phyloP scores from a whole-genome alignment of 2,113 vertebrate genomes.

The Pterophyllum scalare region DNA sequence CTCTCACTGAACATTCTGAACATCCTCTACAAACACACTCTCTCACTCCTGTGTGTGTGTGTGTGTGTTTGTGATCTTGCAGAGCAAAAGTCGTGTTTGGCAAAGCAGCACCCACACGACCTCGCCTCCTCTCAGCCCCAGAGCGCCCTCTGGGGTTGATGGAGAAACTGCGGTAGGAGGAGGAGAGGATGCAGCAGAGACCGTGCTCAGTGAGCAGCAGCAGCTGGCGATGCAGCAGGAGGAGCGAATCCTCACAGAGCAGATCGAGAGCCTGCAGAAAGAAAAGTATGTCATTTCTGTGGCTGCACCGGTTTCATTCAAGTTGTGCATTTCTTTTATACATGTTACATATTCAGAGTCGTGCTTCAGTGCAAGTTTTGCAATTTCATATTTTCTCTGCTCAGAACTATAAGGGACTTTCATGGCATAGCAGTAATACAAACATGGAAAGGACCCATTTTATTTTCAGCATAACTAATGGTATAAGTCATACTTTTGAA shows the following conservation, averaged over 20 bases:
- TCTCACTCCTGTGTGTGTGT: not conserved
- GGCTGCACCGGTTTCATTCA: not conserved
- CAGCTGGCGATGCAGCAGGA: constrained; percentile 92
- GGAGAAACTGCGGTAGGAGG: constrained; percentile 80
- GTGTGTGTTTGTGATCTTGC: no score
- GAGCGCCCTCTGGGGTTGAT: constrained; percentile 71
- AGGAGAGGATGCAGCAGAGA: constrained; percentile 82
- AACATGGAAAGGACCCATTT: no score
- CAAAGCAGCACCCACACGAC: constrained; percentile 78
- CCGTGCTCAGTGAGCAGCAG: constrained; percentile 87
- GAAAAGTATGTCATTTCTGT: constrained; percentile 88
- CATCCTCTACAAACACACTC: not conserved
- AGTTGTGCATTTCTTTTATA: not conserved
- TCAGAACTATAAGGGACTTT: not conserved
- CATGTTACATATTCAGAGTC: not conserved
- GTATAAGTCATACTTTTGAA: not conserved
- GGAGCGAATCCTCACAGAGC: constrained; percentile 89
- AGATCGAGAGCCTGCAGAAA: constrained; percentile 94
- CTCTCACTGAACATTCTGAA: not conserved
- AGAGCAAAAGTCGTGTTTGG: constrained; percentile 86
- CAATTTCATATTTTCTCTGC: not conserved
- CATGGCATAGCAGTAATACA: no score
- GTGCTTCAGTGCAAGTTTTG: not conserved
- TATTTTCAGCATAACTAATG: not conserved
- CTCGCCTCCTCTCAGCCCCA: constrained; percentile 81